Conservation (phyloP, 2,888 invertebrate genomes). For the Bembecia ichneumoniformis region DNA sequence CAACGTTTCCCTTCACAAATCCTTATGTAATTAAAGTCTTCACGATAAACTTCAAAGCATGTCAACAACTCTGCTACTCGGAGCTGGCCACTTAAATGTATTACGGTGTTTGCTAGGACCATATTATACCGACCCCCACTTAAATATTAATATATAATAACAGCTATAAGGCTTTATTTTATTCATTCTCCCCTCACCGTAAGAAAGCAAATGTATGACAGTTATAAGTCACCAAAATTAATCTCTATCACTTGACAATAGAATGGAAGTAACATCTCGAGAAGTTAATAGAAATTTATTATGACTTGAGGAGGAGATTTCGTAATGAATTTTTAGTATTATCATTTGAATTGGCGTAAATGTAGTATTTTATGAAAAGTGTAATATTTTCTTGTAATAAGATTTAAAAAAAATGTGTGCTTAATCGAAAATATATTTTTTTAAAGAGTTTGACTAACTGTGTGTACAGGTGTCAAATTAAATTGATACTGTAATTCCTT, state of each 20-base stretch:
- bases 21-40: too few species aligned
- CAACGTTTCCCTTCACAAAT: too few species aligned
- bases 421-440: too few species aligned
- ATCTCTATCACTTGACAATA: slow-evolving; percentile 69
- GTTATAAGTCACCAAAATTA: slow-evolving; percentile 71
- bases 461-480: too few species aligned
- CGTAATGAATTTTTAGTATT: slow-evolving; percentile 17
- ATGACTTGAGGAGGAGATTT: slow-evolving; percentile 38
- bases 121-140: slow-evolving; percentile 42
- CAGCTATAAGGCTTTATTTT: slow-evolving; percentile 60
- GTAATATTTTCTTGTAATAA: too few species aligned
- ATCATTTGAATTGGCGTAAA: too few species aligned
- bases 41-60: slow-evolving; percentile 10
- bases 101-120: slow-evolving; percentile 51
- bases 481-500: too few species aligned
- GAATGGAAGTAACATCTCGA: slow-evolving; percentile 64
- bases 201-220: slow-evolving; percentile 66
- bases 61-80: slow-evolving; percentile 14
- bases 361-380: too few species aligned
- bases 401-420: too few species aligned
- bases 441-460: too few species aligned
- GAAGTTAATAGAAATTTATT: slow-evolving; percentile 68
- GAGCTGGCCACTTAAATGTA: slow-evolving; percentile 48
- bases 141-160: slow-evolving; percentile 68
- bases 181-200: slow-evolving; percentile 43